phyloP scores from a whole-genome alignment of 1,140 invertebrate genomes.

The Pseudoatta argentina region DNA sequence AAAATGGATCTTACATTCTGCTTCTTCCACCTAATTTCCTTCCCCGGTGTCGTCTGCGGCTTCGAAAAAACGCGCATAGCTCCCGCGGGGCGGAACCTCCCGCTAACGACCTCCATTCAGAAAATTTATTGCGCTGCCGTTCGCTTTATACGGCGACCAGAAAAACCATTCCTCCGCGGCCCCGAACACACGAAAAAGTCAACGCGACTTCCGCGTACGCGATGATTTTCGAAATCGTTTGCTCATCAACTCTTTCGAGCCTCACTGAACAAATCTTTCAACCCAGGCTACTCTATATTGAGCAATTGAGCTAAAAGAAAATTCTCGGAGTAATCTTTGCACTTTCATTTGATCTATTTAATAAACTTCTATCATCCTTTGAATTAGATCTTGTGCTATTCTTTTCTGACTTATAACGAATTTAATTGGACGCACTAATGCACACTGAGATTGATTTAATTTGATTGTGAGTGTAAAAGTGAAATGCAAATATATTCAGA shows the following conservation, averaged over 20 bases:
- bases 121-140: conserved; percentile 58
- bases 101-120: conserved; percentile 57
- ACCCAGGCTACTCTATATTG: not conserved
- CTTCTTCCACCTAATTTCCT: conserved; percentile 35
- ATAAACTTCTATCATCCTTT: not conserved
- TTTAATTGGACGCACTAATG: no score
- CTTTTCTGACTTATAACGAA: not conserved
- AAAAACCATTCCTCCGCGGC: conserved; percentile 42
- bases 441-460: no score
- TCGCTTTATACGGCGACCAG: not conserved
- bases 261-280: not conserved
- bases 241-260: not conserved
- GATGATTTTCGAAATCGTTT: conserved; percentile 14
- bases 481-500: no score
- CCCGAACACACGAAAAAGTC: conserved; percentile 26
- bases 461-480: no score
- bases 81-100: conserved; percentile 36
- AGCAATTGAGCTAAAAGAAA: not conserved
- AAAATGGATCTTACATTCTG: conserved; percentile 27
- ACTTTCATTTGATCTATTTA: no score
- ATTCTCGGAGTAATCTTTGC: not conserved
- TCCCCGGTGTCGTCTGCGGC: conserved; percentile 36
- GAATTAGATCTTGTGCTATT: not conserved
- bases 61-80: conserved; percentile 39
- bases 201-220: conserved; percentile 24